Percentiles rank a stretch among this genome's conserved stretches.
Conservation (phyloP, 2,888 invertebrate genomes). For the Synergus itoensis region DNA sequence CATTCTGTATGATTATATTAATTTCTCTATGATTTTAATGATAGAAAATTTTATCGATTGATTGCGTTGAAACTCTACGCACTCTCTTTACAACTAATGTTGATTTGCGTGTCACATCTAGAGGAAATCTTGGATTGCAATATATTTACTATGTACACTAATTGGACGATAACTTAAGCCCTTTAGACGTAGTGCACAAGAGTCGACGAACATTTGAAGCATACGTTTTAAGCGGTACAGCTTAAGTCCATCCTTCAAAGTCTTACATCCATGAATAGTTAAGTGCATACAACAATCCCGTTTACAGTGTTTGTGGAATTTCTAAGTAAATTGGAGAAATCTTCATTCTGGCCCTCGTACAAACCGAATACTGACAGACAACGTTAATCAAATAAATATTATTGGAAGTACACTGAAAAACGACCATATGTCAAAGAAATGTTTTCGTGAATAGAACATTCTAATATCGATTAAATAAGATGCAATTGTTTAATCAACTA, state of each 20-base stretch:
- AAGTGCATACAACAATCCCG: neutral
- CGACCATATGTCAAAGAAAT: too few relatives aligned
- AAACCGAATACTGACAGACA: too few relatives aligned
- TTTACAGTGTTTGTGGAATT: neutral
- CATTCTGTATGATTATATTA: too few relatives aligned
- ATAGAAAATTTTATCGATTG: neutral
- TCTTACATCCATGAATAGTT: neutral
- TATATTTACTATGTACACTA: constrained; percentile 1
- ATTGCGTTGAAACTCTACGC: neutral
- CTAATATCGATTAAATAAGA: too few relatives aligned
- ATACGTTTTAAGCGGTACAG: neutral
- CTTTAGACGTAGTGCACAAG: neutral
- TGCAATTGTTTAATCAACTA: too few relatives aligned
- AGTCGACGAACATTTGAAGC: neutral
- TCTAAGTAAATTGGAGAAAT: neutral
- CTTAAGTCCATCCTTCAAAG: constrained; percentile 25
- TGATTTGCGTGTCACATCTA: too few relatives aligned
- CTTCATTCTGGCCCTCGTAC: too few relatives aligned
- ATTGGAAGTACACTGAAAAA: too few relatives aligned
- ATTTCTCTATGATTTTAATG: neutral
- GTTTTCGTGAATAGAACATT: too few relatives aligned
- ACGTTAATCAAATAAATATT: too few relatives aligned
- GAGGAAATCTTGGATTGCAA: neutral
- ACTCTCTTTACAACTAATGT: too few relatives aligned
- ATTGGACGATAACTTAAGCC: constrained; percentile 9